phyloP scores from a whole-genome alignment of 1,140 invertebrate genomes.

The Melitaea cinxia region DNA sequence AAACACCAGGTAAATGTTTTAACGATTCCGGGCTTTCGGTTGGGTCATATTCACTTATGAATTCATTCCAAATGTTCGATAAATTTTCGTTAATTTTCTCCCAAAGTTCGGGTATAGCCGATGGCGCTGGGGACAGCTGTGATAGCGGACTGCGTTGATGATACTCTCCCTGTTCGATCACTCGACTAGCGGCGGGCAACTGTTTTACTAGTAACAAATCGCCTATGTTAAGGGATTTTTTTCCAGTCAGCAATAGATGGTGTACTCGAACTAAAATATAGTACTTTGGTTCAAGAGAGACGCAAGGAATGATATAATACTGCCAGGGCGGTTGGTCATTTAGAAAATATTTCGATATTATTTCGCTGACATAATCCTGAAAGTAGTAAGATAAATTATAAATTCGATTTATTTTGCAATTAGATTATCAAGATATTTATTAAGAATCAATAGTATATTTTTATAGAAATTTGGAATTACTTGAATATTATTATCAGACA shows the following conservation, averaged over 20 bases:
- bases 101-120: constrained; percentile 85
- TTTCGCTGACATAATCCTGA: constrained; percentile 89
- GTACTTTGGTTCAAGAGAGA: constrained; percentile 83
- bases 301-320: constrained; percentile 87
- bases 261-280: constrained; percentile 89
- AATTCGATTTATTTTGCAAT: too few relatives aligned
- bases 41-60: constrained; percentile 89
- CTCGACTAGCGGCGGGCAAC: constrained; percentile 70
- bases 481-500: constrained; percentile 88
- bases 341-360: constrained; percentile 89
- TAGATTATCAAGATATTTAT: too few relatives aligned
- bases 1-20: constrained; percentile 83
- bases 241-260: constrained; percentile 87
- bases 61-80: constrained; percentile 90
- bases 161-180: constrained; percentile 45
- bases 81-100: constrained; percentile 85
- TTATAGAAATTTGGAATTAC: constrained; percentile 61
- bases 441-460: background rate
- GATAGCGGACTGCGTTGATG: constrained; percentile 79
- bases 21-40: constrained; percentile 85
- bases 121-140: constrained; percentile 83
- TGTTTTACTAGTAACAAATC: constrained; percentile 87
- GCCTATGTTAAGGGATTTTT: constrained; percentile 86
- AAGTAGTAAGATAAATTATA: constrained; percentile 39
- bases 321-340: constrained; percentile 89